A percentile compares a stretch with the other conserved stretches of the same genome.
Evolutionary conservation across 1,140 invertebrate species (phyloP).

Genomic region (Bombus difficillimus): DNA sequence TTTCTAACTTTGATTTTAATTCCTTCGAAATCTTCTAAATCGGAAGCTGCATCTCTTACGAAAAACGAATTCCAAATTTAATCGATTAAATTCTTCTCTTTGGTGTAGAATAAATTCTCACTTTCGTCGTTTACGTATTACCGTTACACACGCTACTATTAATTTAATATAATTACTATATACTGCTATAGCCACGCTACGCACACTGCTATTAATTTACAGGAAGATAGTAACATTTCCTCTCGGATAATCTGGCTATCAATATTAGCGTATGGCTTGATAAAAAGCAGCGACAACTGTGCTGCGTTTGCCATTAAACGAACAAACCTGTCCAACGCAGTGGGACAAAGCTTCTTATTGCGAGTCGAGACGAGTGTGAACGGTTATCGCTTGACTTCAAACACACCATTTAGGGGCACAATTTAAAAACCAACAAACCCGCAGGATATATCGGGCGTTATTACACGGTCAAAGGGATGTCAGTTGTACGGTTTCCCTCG

Average conservation of each 20-base stretch:
- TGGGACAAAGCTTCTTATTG: not conserved
- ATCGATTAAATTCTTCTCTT: too few relatives aligned
- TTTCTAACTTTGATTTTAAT: too few relatives aligned
- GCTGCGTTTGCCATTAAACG: not conserved
- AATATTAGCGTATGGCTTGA: not conserved
- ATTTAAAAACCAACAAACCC: conserved; percentile 3
- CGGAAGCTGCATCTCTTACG: too few relatives aligned
- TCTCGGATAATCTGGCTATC: not conserved
- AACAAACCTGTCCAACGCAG: not conserved
- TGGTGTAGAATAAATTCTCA: too few relatives aligned
- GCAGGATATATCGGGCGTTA: not conserved
- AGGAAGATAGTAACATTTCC: too few relatives aligned
- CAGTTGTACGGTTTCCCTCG: conserved; percentile 10
- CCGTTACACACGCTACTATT: too few relatives aligned
- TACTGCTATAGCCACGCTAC: too few relatives aligned
- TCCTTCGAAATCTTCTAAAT: too few relatives aligned
- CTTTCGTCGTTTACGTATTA: too few relatives aligned
- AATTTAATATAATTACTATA: too few relatives aligned
- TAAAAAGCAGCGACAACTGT: not conserved
- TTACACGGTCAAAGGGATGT: conserved; percentile 28
- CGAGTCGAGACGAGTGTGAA: not conserved
- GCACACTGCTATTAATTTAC: too few relatives aligned
- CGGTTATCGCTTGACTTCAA: conserved; percentile 10
- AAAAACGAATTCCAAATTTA: too few relatives aligned
- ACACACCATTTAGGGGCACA: not conserved